phyloP scores from a whole-genome alignment of 2,888 invertebrate species.

The Lasiommata megera region DNA sequence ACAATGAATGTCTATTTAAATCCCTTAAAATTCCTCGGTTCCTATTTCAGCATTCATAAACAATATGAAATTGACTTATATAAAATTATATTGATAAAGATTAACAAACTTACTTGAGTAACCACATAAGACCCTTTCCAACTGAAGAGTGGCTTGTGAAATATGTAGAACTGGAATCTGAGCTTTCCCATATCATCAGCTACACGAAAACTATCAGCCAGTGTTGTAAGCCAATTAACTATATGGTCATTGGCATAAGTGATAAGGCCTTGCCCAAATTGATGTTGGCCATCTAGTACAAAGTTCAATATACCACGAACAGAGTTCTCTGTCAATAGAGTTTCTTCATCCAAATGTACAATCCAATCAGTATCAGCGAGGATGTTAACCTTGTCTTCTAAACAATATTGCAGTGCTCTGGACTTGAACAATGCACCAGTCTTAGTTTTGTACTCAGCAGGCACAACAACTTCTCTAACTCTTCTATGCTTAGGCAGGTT shows the following conservation, averaged over 20 bases:
- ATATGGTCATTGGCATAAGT: constrained; percentile 98
- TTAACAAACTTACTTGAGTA: constrained; percentile 90
- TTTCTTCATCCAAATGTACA: constrained; percentile 98
- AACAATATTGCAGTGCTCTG: constrained; percentile 96
- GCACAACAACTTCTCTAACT: constrained; percentile 94
- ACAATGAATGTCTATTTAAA: no score
- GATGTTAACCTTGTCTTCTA: constrained; percentile 93
- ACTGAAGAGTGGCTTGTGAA: constrained; percentile 97
- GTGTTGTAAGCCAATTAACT: constrained; percentile 97
- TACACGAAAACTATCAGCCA: constrained; percentile 97
- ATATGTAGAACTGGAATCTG: constrained; percentile 93
- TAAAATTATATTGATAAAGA: no score
- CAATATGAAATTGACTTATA: no score
- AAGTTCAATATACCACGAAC: constrained; percentile 96
- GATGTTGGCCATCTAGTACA: constrained; percentile 95
- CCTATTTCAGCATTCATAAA: no score
- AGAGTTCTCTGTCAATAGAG: constrained; percentile 94
- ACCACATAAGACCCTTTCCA: constrained; percentile 99
- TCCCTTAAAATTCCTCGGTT: no score
- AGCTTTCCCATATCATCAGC: constrained; percentile 99
- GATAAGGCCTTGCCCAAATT: constrained; percentile 97
- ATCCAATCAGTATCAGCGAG: constrained; percentile 96
- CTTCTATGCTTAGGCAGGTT: constrained; percentile 89
- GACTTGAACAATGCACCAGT: constrained; percentile 97
- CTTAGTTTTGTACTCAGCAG: constrained; percentile 91